Conservation (phyloP, 1,140 invertebrate genomes). For the Coenobita brevimanus region DNA sequence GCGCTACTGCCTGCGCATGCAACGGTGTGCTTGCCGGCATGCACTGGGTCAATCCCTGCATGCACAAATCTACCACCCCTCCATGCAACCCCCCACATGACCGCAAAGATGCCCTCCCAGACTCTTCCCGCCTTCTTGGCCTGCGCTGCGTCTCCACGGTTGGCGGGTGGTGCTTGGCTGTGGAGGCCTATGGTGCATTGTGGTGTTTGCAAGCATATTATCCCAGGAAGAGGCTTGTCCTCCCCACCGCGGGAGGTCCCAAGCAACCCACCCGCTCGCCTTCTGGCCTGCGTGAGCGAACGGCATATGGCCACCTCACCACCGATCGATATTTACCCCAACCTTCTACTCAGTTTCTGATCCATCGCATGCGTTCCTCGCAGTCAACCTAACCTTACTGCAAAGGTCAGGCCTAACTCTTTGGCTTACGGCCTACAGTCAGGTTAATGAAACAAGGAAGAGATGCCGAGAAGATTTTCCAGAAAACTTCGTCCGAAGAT, state of each 20-base stretch:
- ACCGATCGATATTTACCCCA: slow-evolving; percentile 54
- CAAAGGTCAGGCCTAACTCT: not conserved
- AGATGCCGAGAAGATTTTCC: not conserved
- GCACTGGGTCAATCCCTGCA: slow-evolving; percentile 63
- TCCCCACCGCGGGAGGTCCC: slow-evolving; percentile 31
- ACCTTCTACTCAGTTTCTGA: slow-evolving; percentile 35
- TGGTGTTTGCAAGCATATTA: slow-evolving; percentile 31
- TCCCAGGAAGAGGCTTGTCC: not conserved
- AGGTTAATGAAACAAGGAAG: slow-evolving; percentile 22
- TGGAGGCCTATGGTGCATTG: not conserved
- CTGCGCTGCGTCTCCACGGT: not conserved
- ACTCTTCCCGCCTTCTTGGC: not conserved
- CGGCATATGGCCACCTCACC: slow-evolving; percentile 35
- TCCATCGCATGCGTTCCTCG: not conserved
- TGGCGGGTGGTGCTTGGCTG: not conserved
- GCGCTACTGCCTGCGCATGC: slow-evolving; percentile 58
- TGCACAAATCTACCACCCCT: slow-evolving; percentile 62
- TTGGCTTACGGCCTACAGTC: not conserved
- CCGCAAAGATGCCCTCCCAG: slow-evolving; percentile 24
- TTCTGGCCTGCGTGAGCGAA: slow-evolving; percentile 49
- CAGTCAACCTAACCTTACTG: not conserved
- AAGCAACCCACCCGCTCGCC: slow-evolving; percentile 56
- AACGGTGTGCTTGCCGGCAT: slow-evolving; percentile 62
- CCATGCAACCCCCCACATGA: slow-evolving; percentile 35
- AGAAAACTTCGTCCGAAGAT: slow-evolving; percentile 53